Base-by-base conservation (phyloP, 2,113 vertebrate genomes). In the Tachuris rubrigastra region DNA sequence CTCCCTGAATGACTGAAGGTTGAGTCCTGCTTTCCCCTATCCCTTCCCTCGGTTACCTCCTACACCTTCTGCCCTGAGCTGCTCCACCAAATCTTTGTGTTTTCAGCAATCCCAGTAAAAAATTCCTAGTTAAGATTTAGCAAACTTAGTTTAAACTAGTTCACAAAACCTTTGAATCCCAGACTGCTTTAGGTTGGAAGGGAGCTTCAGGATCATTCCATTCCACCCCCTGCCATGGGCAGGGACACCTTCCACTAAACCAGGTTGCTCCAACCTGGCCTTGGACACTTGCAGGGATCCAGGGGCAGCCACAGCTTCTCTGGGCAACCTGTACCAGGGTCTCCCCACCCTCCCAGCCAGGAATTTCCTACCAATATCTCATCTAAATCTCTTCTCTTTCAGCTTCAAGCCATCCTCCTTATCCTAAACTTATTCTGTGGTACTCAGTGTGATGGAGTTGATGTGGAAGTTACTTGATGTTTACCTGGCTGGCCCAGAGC, bases 321-420 rank as follows among this genome's bases (percentile, higher is more conserved):
- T 81, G 77, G 68, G 44, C 12, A 59, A 3, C 37, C 68, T 67
- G 60, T 28, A 39, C 77, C 77, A 74, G 52, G 37, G 28, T 19
- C 50, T 75, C 0, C 4, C 23, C 62, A 60, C n/a, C 24, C n/a
- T 83, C 14, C 0, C 41, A 71, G 22, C 7, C 14, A 55, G 3
- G 2, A 27, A 63, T 50, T 56, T 0, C 72, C 33, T 1, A 65
- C 49, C 31, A 16, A 14, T 2, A 37, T 33, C 18, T 37, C 72
- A 49, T 3, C 10, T 33, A 33, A 63, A 27, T 13, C 25, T 33
- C 17, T 15, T 49, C 31, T 42, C 27, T 56, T 77, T 28, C 56
- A 63, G 4, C 18, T 28, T 18, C 24, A 56, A 68, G 20, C 41
- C 31, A 24, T 1, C 5, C 23, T 2, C 22, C 35, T 25, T 37